phyloP scores from a whole-genome alignment of 1,140 invertebrate species.

The Solen grandis region DNA sequence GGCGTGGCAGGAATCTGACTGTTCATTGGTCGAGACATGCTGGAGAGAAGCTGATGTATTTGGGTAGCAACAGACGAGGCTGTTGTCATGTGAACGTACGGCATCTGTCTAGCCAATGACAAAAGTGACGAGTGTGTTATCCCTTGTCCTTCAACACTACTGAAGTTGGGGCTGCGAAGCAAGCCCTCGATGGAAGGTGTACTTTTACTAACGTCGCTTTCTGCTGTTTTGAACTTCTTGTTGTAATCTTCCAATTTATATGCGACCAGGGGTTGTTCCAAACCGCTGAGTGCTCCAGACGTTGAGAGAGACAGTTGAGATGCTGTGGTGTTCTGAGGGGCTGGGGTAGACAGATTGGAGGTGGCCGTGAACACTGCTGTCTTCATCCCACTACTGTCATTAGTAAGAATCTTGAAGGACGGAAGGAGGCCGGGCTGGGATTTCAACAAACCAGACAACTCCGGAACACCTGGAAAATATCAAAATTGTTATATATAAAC shows the following conservation, averaged over 20 bases:
- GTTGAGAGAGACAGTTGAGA: no score
- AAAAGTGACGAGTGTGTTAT: slow-evolving; percentile 7
- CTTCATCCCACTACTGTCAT: not conserved
- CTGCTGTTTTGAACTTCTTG: slow-evolving; percentile 15
- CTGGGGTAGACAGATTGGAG: not conserved
- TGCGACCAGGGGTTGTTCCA: slow-evolving; percentile 33
- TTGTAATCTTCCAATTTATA: slow-evolving; percentile 44
- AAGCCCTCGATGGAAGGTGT: slow-evolving; percentile 35
- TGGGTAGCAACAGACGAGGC: slow-evolving; percentile 63
- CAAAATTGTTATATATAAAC: no score
- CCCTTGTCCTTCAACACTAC: not conserved
- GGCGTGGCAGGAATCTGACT: not conserved
- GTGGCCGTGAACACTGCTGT: not conserved
- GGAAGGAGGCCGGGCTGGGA: slow-evolving; percentile 35
- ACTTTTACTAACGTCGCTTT: not conserved
- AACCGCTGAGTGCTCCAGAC: not conserved
- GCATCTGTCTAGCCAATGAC: slow-evolving; percentile 40
- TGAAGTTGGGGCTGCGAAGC: slow-evolving; percentile 1
- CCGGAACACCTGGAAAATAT: slow-evolving; percentile 60
- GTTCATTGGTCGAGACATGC: slow-evolving; percentile 41
- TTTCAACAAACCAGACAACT: slow-evolving; percentile 67
- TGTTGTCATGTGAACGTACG: slow-evolving; percentile 65
- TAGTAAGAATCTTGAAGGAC: slow-evolving; percentile 40
- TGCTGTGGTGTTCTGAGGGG: not conserved
- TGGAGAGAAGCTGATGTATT: slow-evolving; percentile 71